These are phyloP conservation scores for Rhagoletis pomonella DNA, from an alignment of 1,140 invertebrate genomes.

Conservation along the genomic window DNA sequence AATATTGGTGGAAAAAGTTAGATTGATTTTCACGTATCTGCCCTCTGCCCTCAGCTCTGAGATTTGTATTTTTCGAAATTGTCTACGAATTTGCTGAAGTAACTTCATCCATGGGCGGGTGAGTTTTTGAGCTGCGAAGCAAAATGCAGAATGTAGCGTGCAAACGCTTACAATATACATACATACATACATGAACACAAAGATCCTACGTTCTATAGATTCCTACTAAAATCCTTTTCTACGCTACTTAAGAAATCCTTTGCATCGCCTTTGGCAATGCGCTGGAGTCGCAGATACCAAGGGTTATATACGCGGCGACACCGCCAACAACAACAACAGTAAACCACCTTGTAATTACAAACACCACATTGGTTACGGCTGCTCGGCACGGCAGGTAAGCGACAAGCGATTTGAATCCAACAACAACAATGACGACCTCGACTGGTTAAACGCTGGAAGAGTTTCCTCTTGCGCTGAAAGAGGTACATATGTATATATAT, in stretches of 20 bases:
- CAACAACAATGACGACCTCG: slow-evolving; percentile 1
- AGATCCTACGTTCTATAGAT: background rate
- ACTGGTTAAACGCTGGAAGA: slow-evolving; percentile 21
- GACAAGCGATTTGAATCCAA: background rate
- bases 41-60: too few species aligned
- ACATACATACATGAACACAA: background rate
- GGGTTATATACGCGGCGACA: slow-evolving; percentile 1
- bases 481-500: background rate
- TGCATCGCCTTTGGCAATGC: background rate
- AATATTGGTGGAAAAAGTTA: too few species aligned
- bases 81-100: background rate
- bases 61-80: too few species aligned
- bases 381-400: slow-evolving; percentile 1
- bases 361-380: slow-evolving; percentile 47
- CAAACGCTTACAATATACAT: background rate
- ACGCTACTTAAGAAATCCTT: background rate
- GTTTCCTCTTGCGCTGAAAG: slow-evolving; percentile 15
- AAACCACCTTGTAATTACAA: slow-evolving; percentile 48
- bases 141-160: slow-evolving; percentile 2
- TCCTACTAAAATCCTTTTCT: background rate
- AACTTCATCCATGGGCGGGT: background rate
- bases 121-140: background rate
- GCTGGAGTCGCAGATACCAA: background rate
- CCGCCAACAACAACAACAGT: background rate
- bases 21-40: too few species aligned